Base-by-base conservation (phyloP, 2,797 vertebrate species). In the Halcyon chelicuti region DNA sequence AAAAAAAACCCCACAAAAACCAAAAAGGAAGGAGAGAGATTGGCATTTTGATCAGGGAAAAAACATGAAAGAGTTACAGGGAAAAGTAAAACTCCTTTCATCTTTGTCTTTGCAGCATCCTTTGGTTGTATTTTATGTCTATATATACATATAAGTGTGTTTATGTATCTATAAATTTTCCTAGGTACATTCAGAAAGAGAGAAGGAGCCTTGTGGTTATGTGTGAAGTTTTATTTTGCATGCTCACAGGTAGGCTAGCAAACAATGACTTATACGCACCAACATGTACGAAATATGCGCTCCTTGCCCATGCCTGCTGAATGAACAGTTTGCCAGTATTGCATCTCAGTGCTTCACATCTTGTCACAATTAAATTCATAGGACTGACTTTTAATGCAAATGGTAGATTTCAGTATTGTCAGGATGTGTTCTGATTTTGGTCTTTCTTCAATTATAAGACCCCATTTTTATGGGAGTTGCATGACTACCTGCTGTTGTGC, bases 291-390 rank as follows among this genome's bases (percentile, higher is more conserved):
- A 98, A 97, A 71, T 96, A 95, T 97, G 90, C 97, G 96, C 76
- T 94, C 97, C 81, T 95, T 98, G 98, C 92, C 95, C 91, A 87
- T 98, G 97, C 97, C 96, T 98, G 98, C 95, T 97, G 88, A 96
- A 72, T 61, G 83, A 95, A 91, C 83, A 75, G 92, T 91, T 93
- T 80, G 86, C 92, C 86, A 74, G 90, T 71, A 84, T 94, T 81
- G 71, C 86, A 78, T 91, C 86, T 97, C 76, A 80, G 91, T 94
- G 79, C 80, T 83, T 87, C 74, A 95, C 0, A 26, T 94, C 88
- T 96, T 94, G 60, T 95, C 8, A 9, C 95, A 98, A 98, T 97
- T 97, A 97, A 98, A 98, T 96, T 97, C 96, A 98, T 98, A 97
- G 73, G 40, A 82, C 47, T 78, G 78, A 97, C 60, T 89, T 96